phyloP scores from a whole-genome alignment of 2,113 vertebrate species.

The Microcebus lehilahytsara region DNA sequence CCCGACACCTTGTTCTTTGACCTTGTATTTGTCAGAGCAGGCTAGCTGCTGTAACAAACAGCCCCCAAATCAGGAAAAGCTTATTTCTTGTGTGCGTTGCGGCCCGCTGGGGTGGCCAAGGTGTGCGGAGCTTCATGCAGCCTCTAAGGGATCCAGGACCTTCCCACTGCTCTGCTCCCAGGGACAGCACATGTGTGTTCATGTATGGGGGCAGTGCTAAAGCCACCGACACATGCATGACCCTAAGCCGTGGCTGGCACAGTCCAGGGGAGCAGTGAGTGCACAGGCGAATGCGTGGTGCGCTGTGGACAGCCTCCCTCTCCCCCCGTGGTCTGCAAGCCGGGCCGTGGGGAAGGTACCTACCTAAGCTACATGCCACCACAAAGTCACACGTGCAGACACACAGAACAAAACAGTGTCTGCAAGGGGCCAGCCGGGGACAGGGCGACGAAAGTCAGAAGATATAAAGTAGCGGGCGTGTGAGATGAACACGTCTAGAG shows the following conservation, averaged over 20 bases:
- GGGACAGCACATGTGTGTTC: background rate
- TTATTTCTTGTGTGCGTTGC: background rate
- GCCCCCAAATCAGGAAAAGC: background rate
- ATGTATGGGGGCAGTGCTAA: background rate
- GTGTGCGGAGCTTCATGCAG: rapidly evolving
- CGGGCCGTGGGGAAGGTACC: background rate
- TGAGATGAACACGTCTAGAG: background rate
- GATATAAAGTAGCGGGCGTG: background rate
- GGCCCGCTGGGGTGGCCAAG: background rate
- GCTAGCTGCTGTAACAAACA: background rate
- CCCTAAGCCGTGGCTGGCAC: background rate
- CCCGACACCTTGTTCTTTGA: background rate
- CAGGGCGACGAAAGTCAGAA: background rate
- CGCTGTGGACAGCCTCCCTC: background rate
- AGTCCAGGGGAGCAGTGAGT: background rate
- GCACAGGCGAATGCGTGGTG: background rate
- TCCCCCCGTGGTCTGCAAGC: background rate
- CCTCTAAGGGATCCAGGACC: background rate
- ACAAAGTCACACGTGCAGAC: background rate
- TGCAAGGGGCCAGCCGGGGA: too few species aligned
- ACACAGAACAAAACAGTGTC: background rate
- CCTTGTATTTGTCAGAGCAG: background rate
- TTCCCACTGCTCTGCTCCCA: too few species aligned
- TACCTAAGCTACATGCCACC: background rate
- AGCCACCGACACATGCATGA: too few species aligned